Evolutionary conservation across 2,888 invertebrate genomes (phyloP).

Genomic region (Galerucella pusilla): DNA sequence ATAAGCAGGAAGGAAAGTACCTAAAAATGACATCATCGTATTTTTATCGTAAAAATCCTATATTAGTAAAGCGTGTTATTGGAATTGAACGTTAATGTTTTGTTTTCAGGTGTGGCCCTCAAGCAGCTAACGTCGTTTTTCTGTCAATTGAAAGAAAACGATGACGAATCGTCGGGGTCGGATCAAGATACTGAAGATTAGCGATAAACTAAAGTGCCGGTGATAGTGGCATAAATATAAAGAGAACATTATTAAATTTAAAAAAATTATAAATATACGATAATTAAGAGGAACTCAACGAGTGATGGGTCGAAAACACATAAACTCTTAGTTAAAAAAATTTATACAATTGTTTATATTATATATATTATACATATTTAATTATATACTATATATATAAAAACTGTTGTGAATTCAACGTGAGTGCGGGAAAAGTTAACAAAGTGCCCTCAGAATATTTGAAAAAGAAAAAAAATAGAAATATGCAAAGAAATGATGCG

Average conservation of each 20-base stretch:
- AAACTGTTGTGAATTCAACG: conserved; percentile 50
- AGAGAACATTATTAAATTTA: conserved; percentile 49
- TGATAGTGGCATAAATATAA: conserved; percentile 46
- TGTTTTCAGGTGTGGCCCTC: conserved; percentile 72
- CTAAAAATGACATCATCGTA: no score
- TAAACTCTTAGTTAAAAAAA: conserved; percentile 61
- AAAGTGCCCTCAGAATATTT: conserved; percentile 39
- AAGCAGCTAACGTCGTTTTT: conserved; percentile 80
- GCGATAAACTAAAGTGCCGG: conserved; percentile 37
- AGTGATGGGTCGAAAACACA: conserved; percentile 21
- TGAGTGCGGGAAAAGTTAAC: conserved; percentile 50
- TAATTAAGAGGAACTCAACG: conserved; percentile 39
- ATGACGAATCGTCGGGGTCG: conserved; percentile 65
- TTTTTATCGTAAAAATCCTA: no score
- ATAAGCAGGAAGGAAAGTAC: no score
- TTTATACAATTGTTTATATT: conserved; percentile 65
- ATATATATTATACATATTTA: conserved; percentile 59
- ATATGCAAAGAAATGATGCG: conserved; percentile 39
- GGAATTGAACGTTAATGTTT: not conserved
- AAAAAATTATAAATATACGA: conserved; percentile 41
- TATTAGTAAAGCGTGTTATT: no score
- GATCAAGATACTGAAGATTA: conserved; percentile 34
- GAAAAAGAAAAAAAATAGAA: conserved; percentile 23
- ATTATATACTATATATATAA: conserved; percentile 53
- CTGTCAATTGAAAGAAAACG: conserved; percentile 75